Evolutionary conservation across 2,888 invertebrate species (phyloP).

Genomic region (Melolontha melolontha): DNA sequence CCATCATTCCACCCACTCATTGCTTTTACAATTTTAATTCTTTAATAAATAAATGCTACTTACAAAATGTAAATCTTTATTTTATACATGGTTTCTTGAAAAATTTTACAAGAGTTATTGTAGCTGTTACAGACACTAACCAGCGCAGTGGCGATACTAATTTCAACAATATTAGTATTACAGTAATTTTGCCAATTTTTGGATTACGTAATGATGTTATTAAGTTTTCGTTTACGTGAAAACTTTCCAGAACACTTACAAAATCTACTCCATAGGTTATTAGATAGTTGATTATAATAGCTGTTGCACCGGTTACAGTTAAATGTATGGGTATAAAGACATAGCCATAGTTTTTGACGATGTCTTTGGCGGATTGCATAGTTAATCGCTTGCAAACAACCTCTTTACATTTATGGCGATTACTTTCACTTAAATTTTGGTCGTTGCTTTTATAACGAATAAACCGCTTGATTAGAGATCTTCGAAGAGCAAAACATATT

Average conservation of each 20-base stretch:
- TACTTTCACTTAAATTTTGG: background rate
- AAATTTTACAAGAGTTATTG: constrained; percentile 10
- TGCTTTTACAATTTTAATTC: constrained; percentile 14
- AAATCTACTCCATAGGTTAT: constrained; percentile 83
- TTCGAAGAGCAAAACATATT: background rate
- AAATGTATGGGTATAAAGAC: constrained; percentile 29
- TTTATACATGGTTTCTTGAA: constrained; percentile 8
- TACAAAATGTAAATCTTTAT: constrained; percentile 5
- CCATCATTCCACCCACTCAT: constrained; percentile 20
- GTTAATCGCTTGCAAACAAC: background rate
- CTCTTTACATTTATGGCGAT: background rate
- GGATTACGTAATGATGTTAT: constrained; percentile 82
- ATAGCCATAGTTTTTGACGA: constrained; percentile 28
- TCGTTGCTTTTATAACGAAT: background rate
- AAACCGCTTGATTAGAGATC: background rate
- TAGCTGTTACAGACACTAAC: constrained; percentile 18
- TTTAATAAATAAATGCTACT: constrained; percentile 19
- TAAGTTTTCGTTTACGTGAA: constrained; percentile 83
- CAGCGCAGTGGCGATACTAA: constrained; percentile 16
- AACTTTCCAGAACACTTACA: constrained; percentile 77
- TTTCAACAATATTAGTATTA: constrained; percentile 13
- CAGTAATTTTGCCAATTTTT: constrained; percentile 73
- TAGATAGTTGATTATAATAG: constrained; percentile 15
- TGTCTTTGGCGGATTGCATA: constrained; percentile 14
- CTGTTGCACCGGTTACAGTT: constrained; percentile 1